These are phyloP conservation scores for Morone saxatilis DNA, from an alignment of 2,113 vertebrate genomes.

Conservation along the genomic window DNA sequence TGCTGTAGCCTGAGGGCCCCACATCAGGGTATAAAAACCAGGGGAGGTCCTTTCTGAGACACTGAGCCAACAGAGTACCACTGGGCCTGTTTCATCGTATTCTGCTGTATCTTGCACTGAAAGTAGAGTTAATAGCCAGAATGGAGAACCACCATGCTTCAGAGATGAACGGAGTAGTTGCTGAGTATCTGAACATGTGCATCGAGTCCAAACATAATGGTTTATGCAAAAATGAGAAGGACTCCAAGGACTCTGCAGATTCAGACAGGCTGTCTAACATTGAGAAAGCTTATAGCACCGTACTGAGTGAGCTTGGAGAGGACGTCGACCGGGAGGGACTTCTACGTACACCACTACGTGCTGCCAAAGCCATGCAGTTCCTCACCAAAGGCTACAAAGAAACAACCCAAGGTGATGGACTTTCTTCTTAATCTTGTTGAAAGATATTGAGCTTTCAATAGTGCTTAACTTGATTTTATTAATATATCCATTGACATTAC, in stretches of 20 bases:
- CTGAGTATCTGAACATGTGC: not conserved
- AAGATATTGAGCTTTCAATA: no score
- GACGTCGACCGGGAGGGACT: constrained; percentile 76
- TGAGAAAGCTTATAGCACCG: constrained; percentile 70
- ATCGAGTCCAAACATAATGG: not conserved
- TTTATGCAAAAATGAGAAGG: constrained; percentile 14
- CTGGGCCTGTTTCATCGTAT: not conserved
- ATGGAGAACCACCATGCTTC: constrained; percentile 29
- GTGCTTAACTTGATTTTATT: no score
- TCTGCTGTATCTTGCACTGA: not conserved
- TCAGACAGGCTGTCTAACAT: constrained; percentile 28
- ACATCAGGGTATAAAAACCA: constrained; percentile 18
- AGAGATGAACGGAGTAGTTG: constrained; percentile 12
- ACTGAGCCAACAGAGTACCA: not conserved
- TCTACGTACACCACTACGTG: constrained; percentile 73
- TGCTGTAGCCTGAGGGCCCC: not conserved
- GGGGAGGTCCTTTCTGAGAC: not conserved
- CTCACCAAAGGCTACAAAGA: constrained; percentile 83
- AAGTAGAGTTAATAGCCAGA: not conserved
- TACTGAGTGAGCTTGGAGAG: constrained; percentile 79
- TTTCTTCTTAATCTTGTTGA: not conserved
- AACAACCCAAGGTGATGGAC: constrained; percentile 61
- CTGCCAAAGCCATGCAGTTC: constrained; percentile 83
- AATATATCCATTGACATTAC: no score
- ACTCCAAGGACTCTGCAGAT: not conserved